A percentile compares a stretch with the other conserved stretches of the same genome.
Conservation (phyloP, 2,113 vertebrate genomes). For the Phylloscopus trochilus region DNA sequence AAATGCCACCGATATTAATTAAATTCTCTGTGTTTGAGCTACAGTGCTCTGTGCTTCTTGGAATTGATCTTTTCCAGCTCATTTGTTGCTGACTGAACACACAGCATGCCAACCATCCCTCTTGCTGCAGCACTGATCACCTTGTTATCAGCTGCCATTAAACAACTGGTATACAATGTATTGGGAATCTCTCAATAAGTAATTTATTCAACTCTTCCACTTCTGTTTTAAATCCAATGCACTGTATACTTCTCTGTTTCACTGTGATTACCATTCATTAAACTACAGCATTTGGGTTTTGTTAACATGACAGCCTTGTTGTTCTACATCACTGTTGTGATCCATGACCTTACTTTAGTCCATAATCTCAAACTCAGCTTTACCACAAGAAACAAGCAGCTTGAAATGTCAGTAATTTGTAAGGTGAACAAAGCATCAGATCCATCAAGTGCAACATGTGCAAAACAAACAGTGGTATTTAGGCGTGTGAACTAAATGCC, state of each 20-base stretch:
- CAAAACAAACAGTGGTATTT: not conserved
- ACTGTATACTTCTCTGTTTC: not conserved
- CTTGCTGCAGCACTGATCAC: not conserved
- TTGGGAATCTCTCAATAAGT: not conserved
- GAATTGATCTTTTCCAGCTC: not conserved
- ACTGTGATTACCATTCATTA: not conserved
- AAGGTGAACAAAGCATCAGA: not conserved
- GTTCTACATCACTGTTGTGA: not conserved
- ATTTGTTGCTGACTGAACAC: not conserved
- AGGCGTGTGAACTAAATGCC: not conserved
- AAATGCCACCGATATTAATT: not conserved
- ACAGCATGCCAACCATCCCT: not conserved
- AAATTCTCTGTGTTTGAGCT: not conserved
- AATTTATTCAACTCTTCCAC: not conserved
- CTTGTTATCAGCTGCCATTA: not conserved
- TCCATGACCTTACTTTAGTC: not conserved
- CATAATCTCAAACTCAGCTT: not conserved
- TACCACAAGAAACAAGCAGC: not conserved
- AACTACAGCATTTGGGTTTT: not conserved
- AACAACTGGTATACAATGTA: not conserved
- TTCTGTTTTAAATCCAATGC: not conserved
- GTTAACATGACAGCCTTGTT: not conserved
- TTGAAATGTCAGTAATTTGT: not conserved
- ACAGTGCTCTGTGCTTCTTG: not conserved
- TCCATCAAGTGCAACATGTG: accelerated